A percentile compares a stretch with the other conserved stretches of the same genome.
Conservation (phyloP, 64 coral and sea anemone genomes). For the Montipora efflorescens region DNA sequence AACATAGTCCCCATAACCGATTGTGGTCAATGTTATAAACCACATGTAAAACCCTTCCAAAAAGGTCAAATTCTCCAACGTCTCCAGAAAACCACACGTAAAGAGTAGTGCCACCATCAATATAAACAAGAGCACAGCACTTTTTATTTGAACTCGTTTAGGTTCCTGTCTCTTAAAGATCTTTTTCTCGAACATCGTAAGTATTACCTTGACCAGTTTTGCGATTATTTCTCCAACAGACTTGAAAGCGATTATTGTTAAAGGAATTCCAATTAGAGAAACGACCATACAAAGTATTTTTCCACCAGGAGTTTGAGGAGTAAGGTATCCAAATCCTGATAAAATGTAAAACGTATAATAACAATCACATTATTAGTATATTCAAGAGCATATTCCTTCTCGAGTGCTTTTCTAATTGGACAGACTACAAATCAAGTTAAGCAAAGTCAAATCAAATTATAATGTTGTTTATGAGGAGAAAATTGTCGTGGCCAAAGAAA, state of each 20-base stretch:
- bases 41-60: constrained; percentile 61
- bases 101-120: constrained; percentile 4
- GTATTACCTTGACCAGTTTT: constrained; percentile 3
- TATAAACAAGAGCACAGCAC: constrained; percentile 8
- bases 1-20: constrained; percentile 84
- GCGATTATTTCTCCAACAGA: constrained; percentile 63
- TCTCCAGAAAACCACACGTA: neutral
- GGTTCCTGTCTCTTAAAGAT: constrained; percentile 47
- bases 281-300: constrained; percentile 61
- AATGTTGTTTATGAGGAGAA: no score
- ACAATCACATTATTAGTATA: no score
- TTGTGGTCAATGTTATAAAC: constrained; percentile 84
- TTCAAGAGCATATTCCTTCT: no score
- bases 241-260: constrained; percentile 50
- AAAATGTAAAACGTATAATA: neutral
- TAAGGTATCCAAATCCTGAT: constrained; percentile 72
- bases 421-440: no score
- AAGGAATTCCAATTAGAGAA: constrained; percentile 62
- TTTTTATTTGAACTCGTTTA: constrained; percentile 19
- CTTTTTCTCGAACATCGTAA: constrained; percentile 53
- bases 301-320: constrained; percentile 70
- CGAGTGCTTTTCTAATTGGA: no score
- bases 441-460: no score
- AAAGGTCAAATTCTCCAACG: neutral
- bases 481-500: no score